Percentiles rank a stretch among this genome's conserved stretches.
Conservation (phyloP, 2,797 vertebrate species). For the Jordanella pulchra region DNA sequence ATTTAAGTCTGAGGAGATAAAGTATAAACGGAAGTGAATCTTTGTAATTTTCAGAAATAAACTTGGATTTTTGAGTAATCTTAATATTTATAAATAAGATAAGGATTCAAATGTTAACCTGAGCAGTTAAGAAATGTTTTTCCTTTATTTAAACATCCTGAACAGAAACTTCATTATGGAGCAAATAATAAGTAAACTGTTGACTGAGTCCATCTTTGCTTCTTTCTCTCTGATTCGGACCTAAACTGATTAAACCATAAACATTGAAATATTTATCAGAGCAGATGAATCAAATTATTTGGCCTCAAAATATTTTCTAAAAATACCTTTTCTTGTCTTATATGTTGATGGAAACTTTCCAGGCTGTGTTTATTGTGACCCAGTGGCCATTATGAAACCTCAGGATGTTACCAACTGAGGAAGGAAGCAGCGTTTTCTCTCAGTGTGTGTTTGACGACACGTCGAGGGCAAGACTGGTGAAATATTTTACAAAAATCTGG, state of each 20-base stretch:
- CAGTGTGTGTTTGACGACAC: background rate
- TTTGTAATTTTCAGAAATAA: too few species aligned
- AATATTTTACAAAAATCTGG: background rate
- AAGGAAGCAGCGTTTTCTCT: background rate
- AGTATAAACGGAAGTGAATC: too few species aligned
- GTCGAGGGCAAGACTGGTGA: background rate
- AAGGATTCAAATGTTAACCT: too few species aligned
- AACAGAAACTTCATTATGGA: background rate
- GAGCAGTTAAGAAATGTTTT: too few species aligned
- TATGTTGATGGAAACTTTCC: background rate
- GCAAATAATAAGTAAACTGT: background rate
- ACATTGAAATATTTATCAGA: too few species aligned
- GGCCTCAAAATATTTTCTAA: background rate
- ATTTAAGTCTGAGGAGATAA: too few species aligned
- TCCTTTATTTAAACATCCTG: too few species aligned
- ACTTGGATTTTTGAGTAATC: too few species aligned
- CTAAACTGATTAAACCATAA: too few species aligned
- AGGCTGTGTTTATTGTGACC: slow-evolving; percentile 1
- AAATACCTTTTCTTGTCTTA: background rate
- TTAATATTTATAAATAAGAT: too few species aligned
- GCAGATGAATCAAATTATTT: background rate
- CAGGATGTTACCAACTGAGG: slow-evolving; percentile 2
- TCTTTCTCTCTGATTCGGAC: too few species aligned
- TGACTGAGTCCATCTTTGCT: too few species aligned
- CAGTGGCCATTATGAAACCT: slow-evolving; percentile 1